Percentiles rank a stretch among this genome's conserved stretches.
Conservation (phyloP, 2,797 vertebrate species). For the Numenius phaeopus region DNA sequence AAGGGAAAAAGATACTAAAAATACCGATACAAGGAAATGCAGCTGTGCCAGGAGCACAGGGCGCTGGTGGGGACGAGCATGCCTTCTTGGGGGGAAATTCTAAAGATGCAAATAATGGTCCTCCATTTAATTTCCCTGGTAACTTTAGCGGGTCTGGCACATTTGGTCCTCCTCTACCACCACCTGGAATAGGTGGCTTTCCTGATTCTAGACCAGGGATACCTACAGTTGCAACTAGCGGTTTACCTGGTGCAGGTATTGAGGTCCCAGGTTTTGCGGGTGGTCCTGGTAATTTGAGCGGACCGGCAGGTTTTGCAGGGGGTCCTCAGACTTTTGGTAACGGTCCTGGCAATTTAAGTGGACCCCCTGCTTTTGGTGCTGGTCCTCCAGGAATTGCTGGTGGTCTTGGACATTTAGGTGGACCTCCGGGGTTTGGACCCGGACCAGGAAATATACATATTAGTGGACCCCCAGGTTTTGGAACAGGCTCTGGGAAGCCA, state of each 20-base stretch:
- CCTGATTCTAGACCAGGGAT: conserved; percentile 87
- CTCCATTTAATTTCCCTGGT: conserved; percentile 90
- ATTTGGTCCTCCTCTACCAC: conserved; percentile 91
- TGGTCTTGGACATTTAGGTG: conserved; percentile 84
- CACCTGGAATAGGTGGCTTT: conserved; percentile 87
- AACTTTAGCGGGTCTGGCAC: conserved; percentile 90
- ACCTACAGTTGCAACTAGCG: conserved; percentile 86
- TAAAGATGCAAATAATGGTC: conserved; percentile 88
- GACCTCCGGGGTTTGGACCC: conserved; percentile 86
- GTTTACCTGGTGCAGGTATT: conserved; percentile 88
- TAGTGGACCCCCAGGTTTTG: conserved; percentile 86
- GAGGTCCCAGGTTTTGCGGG: conserved; percentile 91
- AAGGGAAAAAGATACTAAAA: conserved; percentile 93
- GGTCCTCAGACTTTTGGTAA: conserved; percentile 88
- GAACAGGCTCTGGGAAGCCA: conserved; percentile 86
- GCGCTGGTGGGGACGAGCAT: conserved; percentile 90
- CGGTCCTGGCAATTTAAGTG: conserved; percentile 79
- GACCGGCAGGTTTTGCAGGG: conserved; percentile 84
- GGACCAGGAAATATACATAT: conserved; percentile 87
- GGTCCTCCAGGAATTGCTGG: conserved; percentile 83
- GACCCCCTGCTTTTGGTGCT: conserved; percentile 78
- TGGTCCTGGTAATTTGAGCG: conserved; percentile 84
- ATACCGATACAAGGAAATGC: conserved; percentile 82
- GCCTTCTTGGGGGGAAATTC: conserved; percentile 88
- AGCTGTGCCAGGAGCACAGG: conserved; percentile 82